A percentile compares a stretch with the other conserved stretches of the same genome.
Evolutionary conservation across 2,888 invertebrate genomes (phyloP).

Genomic region (Pristionchus arcanus): DNA sequence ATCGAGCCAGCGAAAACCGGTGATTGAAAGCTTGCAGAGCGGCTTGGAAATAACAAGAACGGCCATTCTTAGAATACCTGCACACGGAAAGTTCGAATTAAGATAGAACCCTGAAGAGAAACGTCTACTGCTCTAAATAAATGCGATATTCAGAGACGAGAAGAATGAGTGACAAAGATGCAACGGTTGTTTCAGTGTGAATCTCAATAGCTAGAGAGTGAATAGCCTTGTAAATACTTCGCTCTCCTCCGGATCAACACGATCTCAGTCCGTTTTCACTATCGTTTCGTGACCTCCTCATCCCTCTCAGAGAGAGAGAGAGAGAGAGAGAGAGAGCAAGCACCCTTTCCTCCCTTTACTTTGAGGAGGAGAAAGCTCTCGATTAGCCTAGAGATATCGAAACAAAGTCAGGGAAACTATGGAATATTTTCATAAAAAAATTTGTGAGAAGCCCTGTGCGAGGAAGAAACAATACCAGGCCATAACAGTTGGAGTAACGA

Average conservation of each 20-base stretch:
- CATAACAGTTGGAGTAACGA: no score
- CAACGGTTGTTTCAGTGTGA: no score
- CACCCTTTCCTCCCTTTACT: not conserved
- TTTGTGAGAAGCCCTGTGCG: no score
- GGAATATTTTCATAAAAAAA: no score
- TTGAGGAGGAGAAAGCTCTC: not conserved
- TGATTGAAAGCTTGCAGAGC: not conserved
- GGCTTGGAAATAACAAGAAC: not conserved
- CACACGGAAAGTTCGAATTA: no score
- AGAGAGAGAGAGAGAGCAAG: not conserved
- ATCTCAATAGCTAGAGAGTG: not conserved
- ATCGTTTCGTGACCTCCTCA: constrained; percentile 31
- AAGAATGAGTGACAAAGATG: no score
- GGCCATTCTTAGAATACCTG: no score
- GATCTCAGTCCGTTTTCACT: constrained; percentile 27
- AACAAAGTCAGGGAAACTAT: no score
- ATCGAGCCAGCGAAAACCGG: not conserved
- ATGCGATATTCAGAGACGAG: no score
- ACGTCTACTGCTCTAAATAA: no score
- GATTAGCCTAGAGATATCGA: not conserved
- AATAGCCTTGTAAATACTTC: not conserved
- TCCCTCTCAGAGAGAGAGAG: not conserved
- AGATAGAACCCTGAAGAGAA: no score
- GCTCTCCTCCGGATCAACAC: constrained; percentile 17
- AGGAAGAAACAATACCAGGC: no score